phyloP scores from a whole-genome alignment of 2,797 vertebrate genomes.

The Steatocranus sp. region DNA sequence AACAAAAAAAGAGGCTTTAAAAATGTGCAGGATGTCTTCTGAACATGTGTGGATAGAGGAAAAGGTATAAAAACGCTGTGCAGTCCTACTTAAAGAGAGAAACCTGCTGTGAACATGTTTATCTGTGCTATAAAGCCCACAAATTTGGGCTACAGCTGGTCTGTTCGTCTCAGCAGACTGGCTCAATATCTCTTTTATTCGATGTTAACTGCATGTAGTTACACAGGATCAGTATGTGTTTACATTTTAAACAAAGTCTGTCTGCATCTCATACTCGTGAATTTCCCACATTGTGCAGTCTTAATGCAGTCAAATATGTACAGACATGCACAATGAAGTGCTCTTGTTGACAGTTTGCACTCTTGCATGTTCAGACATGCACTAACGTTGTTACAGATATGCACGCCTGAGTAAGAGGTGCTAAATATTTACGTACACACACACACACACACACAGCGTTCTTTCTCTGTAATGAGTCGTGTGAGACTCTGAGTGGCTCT shows the following conservation, averaged over 20 bases:
- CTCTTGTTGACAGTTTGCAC: not conserved
- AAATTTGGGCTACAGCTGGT: not conserved
- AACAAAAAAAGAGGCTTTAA: not conserved
- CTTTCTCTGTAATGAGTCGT: not conserved
- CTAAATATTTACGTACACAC: not conserved
- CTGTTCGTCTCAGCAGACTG: not conserved
- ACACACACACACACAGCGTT: not conserved
- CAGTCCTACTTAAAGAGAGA: not conserved
- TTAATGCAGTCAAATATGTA: not conserved
- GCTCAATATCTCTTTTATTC: not conserved
- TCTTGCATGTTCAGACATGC: not conserved
- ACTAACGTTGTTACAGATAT: not conserved
- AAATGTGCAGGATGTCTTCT: not conserved
- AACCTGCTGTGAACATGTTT: not conserved
- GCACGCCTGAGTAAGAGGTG: not conserved
- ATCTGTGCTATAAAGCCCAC: not conserved
- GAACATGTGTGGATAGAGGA: not conserved
- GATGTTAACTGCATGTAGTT: not conserved
- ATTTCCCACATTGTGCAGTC: not conserved
- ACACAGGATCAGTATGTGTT: not conserved
- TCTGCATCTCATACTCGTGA: not conserved
- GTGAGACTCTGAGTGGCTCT: not conserved
- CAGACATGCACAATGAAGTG: not conserved
- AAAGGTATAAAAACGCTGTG: not conserved
- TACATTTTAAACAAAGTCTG: not conserved